phyloP scores from a whole-genome alignment of 2,888 invertebrate genomes.

The Agriotes lineatus region DNA sequence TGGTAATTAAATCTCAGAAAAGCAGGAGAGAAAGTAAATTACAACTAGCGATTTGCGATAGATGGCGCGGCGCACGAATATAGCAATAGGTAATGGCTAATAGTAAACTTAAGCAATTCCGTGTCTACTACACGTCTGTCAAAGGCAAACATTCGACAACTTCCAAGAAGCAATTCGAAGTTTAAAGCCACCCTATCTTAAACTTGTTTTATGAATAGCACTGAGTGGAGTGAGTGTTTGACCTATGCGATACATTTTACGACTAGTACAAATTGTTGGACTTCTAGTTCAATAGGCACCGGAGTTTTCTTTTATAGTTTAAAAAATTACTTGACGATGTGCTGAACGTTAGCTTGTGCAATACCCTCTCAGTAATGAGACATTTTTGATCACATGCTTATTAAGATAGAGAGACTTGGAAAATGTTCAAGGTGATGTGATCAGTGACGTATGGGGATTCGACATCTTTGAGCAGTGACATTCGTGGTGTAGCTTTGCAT shows the following conservation, averaged over 20 bases:
- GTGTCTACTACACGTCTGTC: conserved; percentile 20
- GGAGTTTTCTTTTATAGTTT: neutral
- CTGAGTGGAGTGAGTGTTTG: conserved; percentile 4
- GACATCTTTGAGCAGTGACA: no score
- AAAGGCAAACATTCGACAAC: conserved; percentile 11
- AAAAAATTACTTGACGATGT: no score
- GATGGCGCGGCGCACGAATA: no score
- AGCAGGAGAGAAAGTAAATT: neutral
- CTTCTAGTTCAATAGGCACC: neutral
- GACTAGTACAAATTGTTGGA: neutral
- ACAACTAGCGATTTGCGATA: neutral
- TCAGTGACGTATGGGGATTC: no score
- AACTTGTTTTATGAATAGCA: conserved; percentile 20
- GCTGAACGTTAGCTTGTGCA: no score
- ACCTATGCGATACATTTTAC: conserved; percentile 10
- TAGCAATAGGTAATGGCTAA: neutral
- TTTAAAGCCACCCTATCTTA: conserved; percentile 22
- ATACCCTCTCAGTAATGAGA: no score
- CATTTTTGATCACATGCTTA: no score
- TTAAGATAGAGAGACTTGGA: no score
- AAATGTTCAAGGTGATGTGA: no score
- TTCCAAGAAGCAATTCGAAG: conserved; percentile 16
- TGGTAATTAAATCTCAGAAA: conserved; percentile 3
- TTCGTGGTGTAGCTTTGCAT: no score
- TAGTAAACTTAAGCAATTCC: conserved; percentile 14